phyloP scores from a whole-genome alignment of 2,797 vertebrate genomes.

The Masticophis lateralis region DNA sequence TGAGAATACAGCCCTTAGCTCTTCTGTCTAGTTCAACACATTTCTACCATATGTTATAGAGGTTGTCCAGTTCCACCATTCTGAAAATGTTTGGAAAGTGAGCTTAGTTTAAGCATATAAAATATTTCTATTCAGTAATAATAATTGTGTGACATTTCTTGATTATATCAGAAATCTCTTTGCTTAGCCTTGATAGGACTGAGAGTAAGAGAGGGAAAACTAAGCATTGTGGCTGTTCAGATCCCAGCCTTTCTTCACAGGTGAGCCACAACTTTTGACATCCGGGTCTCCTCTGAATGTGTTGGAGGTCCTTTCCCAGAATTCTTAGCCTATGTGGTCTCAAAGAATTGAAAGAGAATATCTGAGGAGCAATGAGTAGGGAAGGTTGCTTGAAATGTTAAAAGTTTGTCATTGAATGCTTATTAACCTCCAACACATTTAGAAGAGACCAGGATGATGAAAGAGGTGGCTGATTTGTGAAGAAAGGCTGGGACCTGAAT shows the following conservation, averaged over 20 bases:
- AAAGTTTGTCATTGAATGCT: background rate
- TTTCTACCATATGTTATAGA: slow-evolving; percentile 4
- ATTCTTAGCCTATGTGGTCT: background rate
- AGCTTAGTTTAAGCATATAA: too few species aligned
- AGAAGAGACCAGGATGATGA: background rate
- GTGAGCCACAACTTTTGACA: accelerated
- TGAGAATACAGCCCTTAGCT: background rate
- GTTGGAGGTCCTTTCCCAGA: background rate
- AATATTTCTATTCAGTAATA: background rate
- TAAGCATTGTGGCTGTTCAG: background rate
- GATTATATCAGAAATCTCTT: background rate
- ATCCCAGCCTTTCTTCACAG: slow-evolving; percentile 6
- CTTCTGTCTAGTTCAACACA: background rate
- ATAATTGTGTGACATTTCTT: background rate
- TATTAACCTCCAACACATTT: slow-evolving; percentile 4
- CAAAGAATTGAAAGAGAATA: background rate
- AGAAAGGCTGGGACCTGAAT: background rate
- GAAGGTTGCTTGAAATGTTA: background rate
- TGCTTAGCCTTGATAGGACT: background rate
- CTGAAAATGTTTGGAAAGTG: background rate
- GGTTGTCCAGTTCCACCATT: background rate
- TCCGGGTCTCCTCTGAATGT: background rate
- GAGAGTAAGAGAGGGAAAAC: background rate
- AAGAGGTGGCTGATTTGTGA: background rate
- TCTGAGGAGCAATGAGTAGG: background rate